Evolutionary conservation across 2,888 invertebrate genomes (phyloP), one percentile per base, ranked within the genome.

Genomic region (Entomobrya multifasciata): DNA sequence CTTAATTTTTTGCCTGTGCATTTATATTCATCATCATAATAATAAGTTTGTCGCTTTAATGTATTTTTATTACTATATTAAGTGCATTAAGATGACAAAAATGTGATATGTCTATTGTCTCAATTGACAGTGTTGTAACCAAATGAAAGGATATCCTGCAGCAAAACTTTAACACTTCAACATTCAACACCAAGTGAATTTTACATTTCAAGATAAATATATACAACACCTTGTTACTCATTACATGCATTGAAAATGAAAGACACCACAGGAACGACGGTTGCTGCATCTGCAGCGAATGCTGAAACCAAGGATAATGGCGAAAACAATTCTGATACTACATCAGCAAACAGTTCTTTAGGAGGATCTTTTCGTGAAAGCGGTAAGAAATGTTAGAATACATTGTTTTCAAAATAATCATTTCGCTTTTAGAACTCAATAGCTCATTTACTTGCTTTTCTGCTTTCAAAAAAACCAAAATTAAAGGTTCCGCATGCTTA

Each of bases 331-430:
- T 89, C 90, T 60, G 90, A 87, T 77, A 83, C 87, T 25, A 87
- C 90, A 25, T 90, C 90, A 25, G 88, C 90, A 25, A 88, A 89
- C 30, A 89, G 89, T 60, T 90, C 90, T 76, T 88, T 90, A 89
- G 90, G 89, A 72, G 90, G 88, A 57, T 90, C 90, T 15, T 90
- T 90, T 86, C 87, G 90, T 83, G 90, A 90, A 89, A 89, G 89
- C 47, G 90, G 90, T 90, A 86, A 90, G 89, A 36, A 62, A 17
- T n/a, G n/a, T n/a, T 49, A 11, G 20, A 57, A 57, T 36, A 17
- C 57, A n/a, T 57, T 20, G n/a, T 4, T 57, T 57, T 57, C 15
- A 5, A 55, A 5, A 11, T n/a, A n/a, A n/a, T n/a, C n/a, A n/a
- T n/a, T 8, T 36, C 8, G 36, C 36, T 36, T 36, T 36, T 8